Base-by-base conservation (phyloP, 2,888 invertebrate species). In the Nebria brevicollis region DNA sequence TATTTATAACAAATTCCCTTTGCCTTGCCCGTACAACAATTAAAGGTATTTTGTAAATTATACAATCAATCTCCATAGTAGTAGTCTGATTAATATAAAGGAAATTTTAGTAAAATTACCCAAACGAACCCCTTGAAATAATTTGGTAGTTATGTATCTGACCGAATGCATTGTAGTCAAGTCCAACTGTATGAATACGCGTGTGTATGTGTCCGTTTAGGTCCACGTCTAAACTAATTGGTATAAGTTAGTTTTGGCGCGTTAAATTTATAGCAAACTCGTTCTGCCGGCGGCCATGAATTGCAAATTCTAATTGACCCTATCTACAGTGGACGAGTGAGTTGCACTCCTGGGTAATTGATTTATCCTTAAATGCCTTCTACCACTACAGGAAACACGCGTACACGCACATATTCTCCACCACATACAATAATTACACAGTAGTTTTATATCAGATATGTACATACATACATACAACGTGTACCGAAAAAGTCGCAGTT, bases 361-460 rank as follows among this genome's bases (percentile, higher is more conserved):
- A 87, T 87, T 87, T 87, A 87, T 87, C 86, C 86, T 85, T 85
- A 86, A 86, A 86, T 86, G 86, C 84, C 83, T 83, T 84, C n/a
- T 15, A 26, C 34, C 70, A 34, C 25, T 70, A 25, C 34, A 70
- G 8, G 34, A 34, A 34, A 4, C 7, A 20, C 20, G 11, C 70
- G 25, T 70, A 70, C 70, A 70, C 13, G 25, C 70, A 25, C 20
- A 34, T 7, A 70, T 20, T 20, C 20, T 20, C 20, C 20, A 20
- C 20, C 15, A 68, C 4, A 68, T 15, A 68, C 43, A 43, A 8
- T 6, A 10, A 43, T 8, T 6, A 43, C 43, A 43, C 43, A 43
- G 20, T 20, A 20, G 20, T 20, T 20, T 20, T 20, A 20, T 20
- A 20, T 20, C 20, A 20, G 20, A 20, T 20, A 20, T 20, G 20